Evolutionary conservation across 2,888 invertebrate genomes (phyloP).

Genomic region (Drosophila helvetica): DNA sequence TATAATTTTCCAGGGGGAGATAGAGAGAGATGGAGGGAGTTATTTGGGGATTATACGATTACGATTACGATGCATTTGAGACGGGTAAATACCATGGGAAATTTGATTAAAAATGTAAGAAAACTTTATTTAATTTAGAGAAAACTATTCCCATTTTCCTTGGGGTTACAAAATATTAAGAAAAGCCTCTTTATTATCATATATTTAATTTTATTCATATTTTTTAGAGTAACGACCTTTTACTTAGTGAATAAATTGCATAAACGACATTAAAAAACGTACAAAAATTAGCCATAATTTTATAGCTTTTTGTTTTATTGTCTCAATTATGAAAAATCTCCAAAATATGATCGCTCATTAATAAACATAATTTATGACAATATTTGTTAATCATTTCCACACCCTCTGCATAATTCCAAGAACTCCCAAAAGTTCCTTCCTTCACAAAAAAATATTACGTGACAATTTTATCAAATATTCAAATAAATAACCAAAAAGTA

Average conservation of each 20-base stretch:
- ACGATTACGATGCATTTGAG: neutral
- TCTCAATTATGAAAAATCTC: neutral
- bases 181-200: too few relatives aligned
- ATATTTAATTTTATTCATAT: too few relatives aligned
- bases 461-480: constrained; percentile 54
- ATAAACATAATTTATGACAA: neutral
- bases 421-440: neutral
- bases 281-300: neutral
- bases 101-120: neutral
- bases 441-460: constrained; percentile 49
- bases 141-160: neutral
- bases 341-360: neutral
- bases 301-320: neutral
- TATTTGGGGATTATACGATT: neutral
- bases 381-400: neutral
- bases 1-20: constrained; percentile 5
- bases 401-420: neutral
- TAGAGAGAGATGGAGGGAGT: neutral
- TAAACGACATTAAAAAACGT: too few relatives aligned
- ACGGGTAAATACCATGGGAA: neutral
- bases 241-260: too few relatives aligned
- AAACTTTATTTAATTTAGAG: neutral
- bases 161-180: neutral
- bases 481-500: constrained; percentile 41
- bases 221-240: too few relatives aligned